These are phyloP conservation scores for Staurois parvus DNA, from an alignment of 2,797 vertebrate genomes.

Conservation along the genomic window DNA sequence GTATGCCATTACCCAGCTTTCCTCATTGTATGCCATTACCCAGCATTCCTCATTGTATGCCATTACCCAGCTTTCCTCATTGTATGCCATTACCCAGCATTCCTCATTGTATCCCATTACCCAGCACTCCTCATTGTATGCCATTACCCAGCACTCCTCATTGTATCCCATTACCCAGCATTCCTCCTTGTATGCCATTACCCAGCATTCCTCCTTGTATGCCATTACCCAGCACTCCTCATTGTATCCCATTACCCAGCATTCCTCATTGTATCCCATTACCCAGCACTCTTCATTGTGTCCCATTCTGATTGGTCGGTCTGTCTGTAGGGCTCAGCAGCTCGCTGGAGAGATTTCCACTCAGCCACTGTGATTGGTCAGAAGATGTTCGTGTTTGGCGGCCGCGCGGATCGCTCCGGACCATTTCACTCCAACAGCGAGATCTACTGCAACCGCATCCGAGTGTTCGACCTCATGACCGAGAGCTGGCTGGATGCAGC, in stretches of 20 bases:
- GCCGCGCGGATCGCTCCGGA: constrained; percentile 93
- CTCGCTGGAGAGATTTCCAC: constrained; percentile 97
- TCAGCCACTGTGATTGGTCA: constrained; percentile 95
- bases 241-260: too few relatives aligned
- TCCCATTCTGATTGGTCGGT: not conserved
- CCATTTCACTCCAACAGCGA: constrained; percentile 98
- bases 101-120: not conserved
- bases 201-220: too few relatives aligned
- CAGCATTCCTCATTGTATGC: not conserved
- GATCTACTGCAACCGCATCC: constrained; percentile 98
- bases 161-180: not conserved
- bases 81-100: constrained; percentile 10
- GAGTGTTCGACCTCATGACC: constrained; percentile 93
- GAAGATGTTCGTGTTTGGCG: constrained; percentile 97
- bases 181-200: too few relatives aligned
- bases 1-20: too few relatives aligned
- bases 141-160: not conserved
- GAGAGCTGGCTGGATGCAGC: constrained; percentile 92
- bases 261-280: too few relatives aligned
- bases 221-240: too few relatives aligned
- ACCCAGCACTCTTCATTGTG: too few relatives aligned
- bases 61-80: too few relatives aligned
- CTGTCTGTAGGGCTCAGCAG: constrained; percentile 84
- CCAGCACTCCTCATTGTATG: too few relatives aligned
- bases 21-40: not conserved